Evolutionary conservation across 2,888 invertebrate genomes (phyloP), one percentile per base, ranked within the genome.

Genomic region (Orthonevra nobilis): DNA sequence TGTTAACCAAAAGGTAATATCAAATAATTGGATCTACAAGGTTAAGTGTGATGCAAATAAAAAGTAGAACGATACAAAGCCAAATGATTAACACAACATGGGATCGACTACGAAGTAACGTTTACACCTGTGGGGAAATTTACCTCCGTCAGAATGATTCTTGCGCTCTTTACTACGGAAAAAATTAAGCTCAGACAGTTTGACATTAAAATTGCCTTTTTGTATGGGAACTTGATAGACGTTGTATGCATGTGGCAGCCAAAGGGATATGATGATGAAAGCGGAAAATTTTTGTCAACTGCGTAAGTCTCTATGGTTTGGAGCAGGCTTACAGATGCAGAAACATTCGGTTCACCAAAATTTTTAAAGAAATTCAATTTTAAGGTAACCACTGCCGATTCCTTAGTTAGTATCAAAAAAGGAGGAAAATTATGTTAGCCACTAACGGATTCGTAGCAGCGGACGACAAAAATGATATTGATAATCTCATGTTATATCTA

Each of bases 41-140:
- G n/a, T n/a, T n/a, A n/a, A n/a, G n/a, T n/a, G n/a, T n/a, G n/a
- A n/a, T n/a, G n/a, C n/a, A n/a, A n/a, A n/a, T n/a, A n/a, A n/a
- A n/a, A n/a, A n/a, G n/a, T n/a, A n/a, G n/a, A n/a, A n/a, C n/a
- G n/a, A n/a, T n/a, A n/a, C n/a, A n/a, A n/a, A n/a, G n/a, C n/a
- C n/a, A n/a, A n/a, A 30, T 85, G 85, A 15, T 85, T 82, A 64
- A 66, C 70, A 1, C 85, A 86, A 64, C 68, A 83, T 30, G 84
- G 83, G 9, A 66, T 83, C 14, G 84, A 85, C 72, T 86, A 85
- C 63, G 60, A 83, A 10, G 83, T 85, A 56, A 84, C 83, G 0
- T 87, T 84, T 60, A 83, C 85, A 40, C 85, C 85, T 9, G 85
- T 85, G 1, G 83, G 23, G n/a, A 56, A 56, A 19, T 56, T 56